Evolutionary conservation across 2,113 vertebrate species (phyloP), one percentile per base, ranked within the genome.

Genomic region (Aplodontia rufa): DNA sequence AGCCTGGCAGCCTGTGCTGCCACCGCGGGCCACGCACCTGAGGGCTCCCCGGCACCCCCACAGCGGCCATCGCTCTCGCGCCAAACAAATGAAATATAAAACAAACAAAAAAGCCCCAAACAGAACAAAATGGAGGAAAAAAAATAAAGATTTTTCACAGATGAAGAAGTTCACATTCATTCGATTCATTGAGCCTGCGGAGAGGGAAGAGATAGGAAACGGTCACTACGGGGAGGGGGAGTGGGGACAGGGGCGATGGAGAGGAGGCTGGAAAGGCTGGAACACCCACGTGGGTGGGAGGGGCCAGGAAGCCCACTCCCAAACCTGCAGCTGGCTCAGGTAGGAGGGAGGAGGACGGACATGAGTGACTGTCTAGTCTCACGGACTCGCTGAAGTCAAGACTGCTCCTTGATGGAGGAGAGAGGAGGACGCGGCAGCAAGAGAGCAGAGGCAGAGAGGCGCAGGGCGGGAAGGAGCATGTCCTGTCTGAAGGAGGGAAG

Each of bases 131-230:
- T 92, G 96, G 84, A 95, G 95, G 80, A 72, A 94, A 97, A 97
- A 97, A 76, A 97, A 96, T 69, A 96, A 96, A 96, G 93, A 95
- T 85, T 97, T 98, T 97, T 98, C 97, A 98, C 98, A 97, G 98
- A 98, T 98, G 98, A 97, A 96, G 97, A 96, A 94, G 98, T 98
- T 98, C 98, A 98, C 98, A 98, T 98, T 98, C 98, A 98, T 98
- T 98, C 97, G 98, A 97, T 98, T 98, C 98, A 98, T 95, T 98
- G 98, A 97, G 98, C 98, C 98, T 98, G 98, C 95, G 68, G 98
- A 97, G 96, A 97, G 97, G 97, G 96, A 94, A 98, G 96, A 97
- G 97, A 97, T 74, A 97, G 96, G 95, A 96, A 96, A 95, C 16
- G 96, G 96, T 98, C 97, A 98, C 95, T 92, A 60, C 37, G 4